These are phyloP conservation scores for Excalfactoria chinensis DNA, from an alignment of 2,113 vertebrate species.

Conservation along the genomic window DNA sequence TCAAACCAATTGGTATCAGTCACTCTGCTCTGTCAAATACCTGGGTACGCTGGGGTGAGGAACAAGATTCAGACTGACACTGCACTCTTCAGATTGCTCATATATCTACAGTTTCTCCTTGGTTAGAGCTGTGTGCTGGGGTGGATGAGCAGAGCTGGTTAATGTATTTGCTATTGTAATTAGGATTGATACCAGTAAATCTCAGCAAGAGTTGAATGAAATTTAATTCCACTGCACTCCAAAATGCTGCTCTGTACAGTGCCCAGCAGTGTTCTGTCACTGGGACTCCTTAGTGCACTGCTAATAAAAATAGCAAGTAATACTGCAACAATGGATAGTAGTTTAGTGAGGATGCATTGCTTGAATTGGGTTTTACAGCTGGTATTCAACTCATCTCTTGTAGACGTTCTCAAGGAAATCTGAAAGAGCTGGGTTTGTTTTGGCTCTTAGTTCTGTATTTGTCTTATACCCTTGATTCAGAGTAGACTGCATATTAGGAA, in stretches of 20 bases:
- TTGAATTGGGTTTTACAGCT: neutral
- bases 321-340: neutral
- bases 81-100: neutral
- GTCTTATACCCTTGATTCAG: neutral
- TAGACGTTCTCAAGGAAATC: neutral
- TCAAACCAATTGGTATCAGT: neutral
- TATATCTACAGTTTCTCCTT: neutral
- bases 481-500: neutral
- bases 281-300: neutral
- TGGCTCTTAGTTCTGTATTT: neutral
- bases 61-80: neutral
- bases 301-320: neutral
- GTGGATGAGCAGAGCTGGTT: neutral
- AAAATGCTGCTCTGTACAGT: neutral
- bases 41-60: neutral
- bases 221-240: neutral
- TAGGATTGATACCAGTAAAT: constrained; percentile 2
- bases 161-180: neutral
- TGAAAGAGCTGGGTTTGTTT: neutral
- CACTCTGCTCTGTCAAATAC: neutral
- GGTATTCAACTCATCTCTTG: neutral
- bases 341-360: neutral
- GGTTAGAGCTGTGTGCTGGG: neutral
- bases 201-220: neutral
- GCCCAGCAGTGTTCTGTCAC: neutral